Evolutionary conservation across 1,140 invertebrate species (phyloP), one percentile per base, ranked within the genome.

Genomic region (Drosophila paulistorum): DNA sequence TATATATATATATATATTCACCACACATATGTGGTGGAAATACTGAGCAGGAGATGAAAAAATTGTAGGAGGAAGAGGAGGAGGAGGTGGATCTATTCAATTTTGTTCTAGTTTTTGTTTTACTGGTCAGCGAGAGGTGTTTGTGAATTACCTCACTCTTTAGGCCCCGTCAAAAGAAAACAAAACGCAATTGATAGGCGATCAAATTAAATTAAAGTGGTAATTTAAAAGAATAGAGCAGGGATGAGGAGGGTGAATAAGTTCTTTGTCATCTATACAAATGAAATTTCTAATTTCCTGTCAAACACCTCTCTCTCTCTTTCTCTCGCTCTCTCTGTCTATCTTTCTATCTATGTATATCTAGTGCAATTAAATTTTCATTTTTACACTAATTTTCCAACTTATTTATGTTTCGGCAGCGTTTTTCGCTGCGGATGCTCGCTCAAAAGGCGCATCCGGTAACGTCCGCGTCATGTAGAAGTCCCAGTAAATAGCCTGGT

Each of bases 321-420:
- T 62, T 77, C 82, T 90, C 35, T 37, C 35, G 1, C 33, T 73
- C 64, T 57, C 60, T 35, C 13, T 79, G 51, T 48, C 35, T 37
- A 9, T 37, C 35, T 10, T 11, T 37, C 35, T 37, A 9, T 37
- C 35, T 37, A 2, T 37, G 1, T 37, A 1, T 37, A 1, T 37
- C 35, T 37, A 37, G 84, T 83, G 85, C 79, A 86, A 91, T 90
- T 81, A 59, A 90, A 90, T 74, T 83, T 90, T 91, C 77, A 51
- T 84, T 83, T 91, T 89, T 84, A 90, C 85, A 90, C 69, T 68
- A 69, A 84, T 70, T 77, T 65, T 71, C 66, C 67, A 87, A 74
- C 77, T 89, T 87, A 86, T 86, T 87, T 87, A 86, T 76, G 79
- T 79, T 72, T 79, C 11, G 61, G 57, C 65, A 71, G 42, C 20